A percentile compares a stretch with the other conserved stretches of the same genome.
phyloP scores from a whole-genome alignment of 2,888 invertebrate genomes.

The Clepsis dumicolana region DNA sequence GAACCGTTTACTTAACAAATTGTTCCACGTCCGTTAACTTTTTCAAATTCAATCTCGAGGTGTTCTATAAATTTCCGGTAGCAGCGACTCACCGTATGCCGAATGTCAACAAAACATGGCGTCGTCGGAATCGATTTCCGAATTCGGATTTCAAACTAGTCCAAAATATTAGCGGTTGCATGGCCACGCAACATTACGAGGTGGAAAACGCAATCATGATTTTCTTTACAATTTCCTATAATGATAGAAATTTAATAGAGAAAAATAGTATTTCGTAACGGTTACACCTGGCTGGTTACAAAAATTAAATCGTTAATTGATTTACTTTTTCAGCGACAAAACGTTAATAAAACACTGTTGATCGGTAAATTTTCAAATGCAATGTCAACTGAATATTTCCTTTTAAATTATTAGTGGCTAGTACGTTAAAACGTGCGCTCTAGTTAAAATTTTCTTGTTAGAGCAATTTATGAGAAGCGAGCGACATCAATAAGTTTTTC shows the following conservation, averaged over 20 bases:
- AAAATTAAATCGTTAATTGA: slow-evolving; percentile 36
- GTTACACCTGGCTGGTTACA: slow-evolving; percentile 51
- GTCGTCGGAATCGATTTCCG: slow-evolving; percentile 72
- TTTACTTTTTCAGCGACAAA: slow-evolving; percentile 46
- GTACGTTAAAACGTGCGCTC: slow-evolving; percentile 12
- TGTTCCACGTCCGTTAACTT: slow-evolving; percentile 60
- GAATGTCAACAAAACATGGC: slow-evolving; percentile 77
- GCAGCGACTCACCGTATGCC: slow-evolving; percentile 65
- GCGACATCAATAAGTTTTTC: slow-evolving; percentile 83
- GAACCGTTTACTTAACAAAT: slow-evolving; percentile 59
- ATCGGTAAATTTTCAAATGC: neutral
- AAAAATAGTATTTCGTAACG: slow-evolving; percentile 56
- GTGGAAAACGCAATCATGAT: slow-evolving; percentile 48
- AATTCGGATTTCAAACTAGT: slow-evolving; percentile 62
- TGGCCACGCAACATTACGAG: slow-evolving; percentile 46
- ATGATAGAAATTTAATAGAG: slow-evolving; percentile 37
- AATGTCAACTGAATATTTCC: neutral
- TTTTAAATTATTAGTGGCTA: neutral
- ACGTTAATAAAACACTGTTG: neutral
- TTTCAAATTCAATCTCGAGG: slow-evolving; percentile 65
- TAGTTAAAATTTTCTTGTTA: slow-evolving; percentile 71
- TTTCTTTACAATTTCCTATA: slow-evolving; percentile 26
- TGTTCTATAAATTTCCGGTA: slow-evolving; percentile 69
- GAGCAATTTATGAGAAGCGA: slow-evolving; percentile 78
- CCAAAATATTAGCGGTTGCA: slow-evolving; percentile 51